Evolutionary conservation across 1,140 invertebrate species (phyloP), one percentile per base, ranked within the genome.

Genomic region (Antheraea pernyi): DNA sequence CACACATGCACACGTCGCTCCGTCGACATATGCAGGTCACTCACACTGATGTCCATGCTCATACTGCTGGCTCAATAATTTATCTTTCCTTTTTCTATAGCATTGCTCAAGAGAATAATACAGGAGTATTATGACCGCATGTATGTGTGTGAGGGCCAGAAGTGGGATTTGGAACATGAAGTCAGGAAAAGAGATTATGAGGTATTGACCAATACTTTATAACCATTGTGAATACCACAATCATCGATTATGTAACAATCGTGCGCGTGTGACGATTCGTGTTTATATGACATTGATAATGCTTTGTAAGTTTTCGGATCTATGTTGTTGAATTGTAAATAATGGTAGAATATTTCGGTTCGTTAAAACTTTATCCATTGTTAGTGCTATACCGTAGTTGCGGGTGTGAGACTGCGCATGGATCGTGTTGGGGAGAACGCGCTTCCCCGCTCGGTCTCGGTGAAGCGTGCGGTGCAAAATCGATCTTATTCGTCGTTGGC

Each of bases 81-180:
- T 92, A 82, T 92, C 81, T 91, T 91, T 92, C 91, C 91, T 92
- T 91, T 92, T 93, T 93, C 90, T 95, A 93, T 96, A 97, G 96
- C 94, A 91, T 93, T 94, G 93, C 95, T 97, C 94, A 96, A 96
- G 95, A 95, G 95, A 95, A 97, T 98, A 95, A 96, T 97, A 95
- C 95, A 98, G 95, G 96, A 98, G 94, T 97, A 99, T 96, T 96
- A 97, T 96, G 96, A 97, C 93, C 97, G 97, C 94, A 96, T 99
- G 95, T 96, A 96, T 95, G 94, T 97, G 94, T 98, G 98, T 95
- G 98, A 99, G 95, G 97, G 97, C 95, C 98, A 99, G 94, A 99
- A 99, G 95, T 99, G 98, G 96, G 98, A 99, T 97, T 98, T 99
- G 96, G 98, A 99, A 96, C 96, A 97, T 95, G 97, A 99, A 96